Evolutionary conservation across 2,888 invertebrate genomes (phyloP), one percentile per base, ranked within the genome.

Genomic region (Thysanoteuthis rhombus): DNA sequence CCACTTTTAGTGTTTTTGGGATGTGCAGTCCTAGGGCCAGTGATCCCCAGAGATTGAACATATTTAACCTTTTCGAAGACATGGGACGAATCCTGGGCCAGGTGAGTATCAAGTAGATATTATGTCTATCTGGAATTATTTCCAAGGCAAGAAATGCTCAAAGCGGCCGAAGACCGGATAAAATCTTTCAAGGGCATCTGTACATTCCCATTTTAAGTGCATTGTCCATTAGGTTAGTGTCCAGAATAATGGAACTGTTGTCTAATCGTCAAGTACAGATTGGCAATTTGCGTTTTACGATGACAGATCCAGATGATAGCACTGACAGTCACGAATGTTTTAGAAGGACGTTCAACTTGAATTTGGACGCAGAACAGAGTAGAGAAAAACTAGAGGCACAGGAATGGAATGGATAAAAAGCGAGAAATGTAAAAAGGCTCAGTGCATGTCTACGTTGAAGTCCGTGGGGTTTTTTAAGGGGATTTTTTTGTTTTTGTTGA

Each of bases 231-330:
- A 75, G 75, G n/a, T 16, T 75, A 36, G 75, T 36, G 75, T 75
- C 75, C 36, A n/a, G 1, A 36, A 75, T 75, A 75, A 75, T 75
- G 75, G 75, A 75, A 75, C 75, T 16, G 75, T n/a, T 36, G 75
- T 75, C 75, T 75, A 75, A 75, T 75, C 75, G 75, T 75, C 75
- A 75, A 75, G n/a, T 75, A 36, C n/a, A 19, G n/a, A 75, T 75
- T 75, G n/a, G 75, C 75, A n/a, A 75, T 75, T 75, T 75, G 75
- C 75, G 75, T 75, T 75, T 75, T 75, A 75, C n/a, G n/a, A 75
- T 75, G n/a, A n/a, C 75, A 75, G 10, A n/a, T 75, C 75, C n/a
- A 36, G 16, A 16, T 75, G n/a, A 75, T 36, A n/a, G 36, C 75
- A n/a, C 75, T 75, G 75, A 75, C 75, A 75, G 75, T 75, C 75